Evolutionary conservation across 1,140 invertebrate genomes (phyloP), one percentile per base, ranked within the genome.

Genomic region (Pararge aegeria): DNA sequence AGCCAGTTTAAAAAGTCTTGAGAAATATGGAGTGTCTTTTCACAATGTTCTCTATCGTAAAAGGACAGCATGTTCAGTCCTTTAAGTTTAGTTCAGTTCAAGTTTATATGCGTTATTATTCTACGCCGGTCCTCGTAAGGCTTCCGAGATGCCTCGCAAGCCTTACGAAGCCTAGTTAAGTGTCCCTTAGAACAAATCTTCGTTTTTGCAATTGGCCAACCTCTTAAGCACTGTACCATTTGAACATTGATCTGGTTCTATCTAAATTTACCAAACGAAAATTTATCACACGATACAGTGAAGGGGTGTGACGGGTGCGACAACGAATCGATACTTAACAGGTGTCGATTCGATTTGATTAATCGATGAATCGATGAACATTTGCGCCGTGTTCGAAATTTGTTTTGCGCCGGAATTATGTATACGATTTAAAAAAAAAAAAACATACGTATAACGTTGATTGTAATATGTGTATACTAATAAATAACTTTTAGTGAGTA

Each of bases 131-230:
- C 56, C 54, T 66, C 58, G 19, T 68, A 67, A 60, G 50, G 65
- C 62, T 60, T 75, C 73, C 66, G 66, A 70, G 58, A 55, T 57
- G 15, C 48, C 37, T 59, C 57, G 68, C 65, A 71, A 60, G 73
- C 72, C 70, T 55, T 72, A 65, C 69, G 78, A 68, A 48, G 24
- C 58, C 68, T 75, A 68, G 61, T 85, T 87, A 78, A 83, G 79
- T 68, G 54, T 80, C 76, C 76, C 71, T 83, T 85, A 85, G 80
- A 79, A 75, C 76, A 90, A 90, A 91, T 89, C 90, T 91, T 90
- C 90, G 90, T 91, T 91, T 91, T 91, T 91, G 90, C 90, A 91
- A 90, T 90, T 90, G 90, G 90, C 90, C 89, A 87, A 88, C 82
- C 82, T 83, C 86, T 84, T 80, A n/a, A 70, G 77, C 85, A 88